Evolutionary conservation across 2,113 vertebrate species (phyloP), one percentile per base, ranked within the genome.

Genomic region (Tringa solitaria): DNA sequence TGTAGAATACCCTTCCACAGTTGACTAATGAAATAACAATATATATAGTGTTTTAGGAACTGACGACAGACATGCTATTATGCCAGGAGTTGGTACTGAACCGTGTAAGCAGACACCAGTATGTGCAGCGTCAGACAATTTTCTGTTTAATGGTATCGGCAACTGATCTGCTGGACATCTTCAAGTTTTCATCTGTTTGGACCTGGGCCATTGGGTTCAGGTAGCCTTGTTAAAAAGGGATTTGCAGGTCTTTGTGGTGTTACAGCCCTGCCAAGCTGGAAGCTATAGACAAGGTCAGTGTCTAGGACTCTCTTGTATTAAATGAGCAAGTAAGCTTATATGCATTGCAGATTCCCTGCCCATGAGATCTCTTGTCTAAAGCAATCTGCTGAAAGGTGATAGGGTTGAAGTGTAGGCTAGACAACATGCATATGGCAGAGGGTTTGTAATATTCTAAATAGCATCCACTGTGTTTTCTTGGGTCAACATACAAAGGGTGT

Each of bases 271-370:
- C 98, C 98, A 98, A 98, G 96, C 95, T 97, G 97, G 97, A 98
- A 98, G 95, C 96, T 97, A 95, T 83, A 98, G 98, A 98, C 98
- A 98, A 98, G 98, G 98, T 98, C 98, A 98, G 87, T 85, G 95
- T 98, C 97, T 98, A 98, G 98, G 98, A 98, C 98, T 98, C 97
- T 97, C 95, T 98, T 98, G 98, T 98, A 98, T 98, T 98, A 98
- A 98, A 98, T 98, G 98, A 98, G 98, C 95, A 95, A 97, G 95
- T 91, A 97, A 97, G 96, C 98, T 98, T 98, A 98, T 98, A 98
- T 98, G 98, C 98, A 98, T 98, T 98, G 98, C 98, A 98, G 98
- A 98, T 98, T 98, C 97, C 94, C 97, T 97, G 98, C 98, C 98
- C 98, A 98, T 97, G 98, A 98, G 98, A 98, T 98, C 97, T 89